Evolutionary conservation across 92 coral and sea anemone species (phyloP).

Genomic region (Actinernus sp.): DNA sequence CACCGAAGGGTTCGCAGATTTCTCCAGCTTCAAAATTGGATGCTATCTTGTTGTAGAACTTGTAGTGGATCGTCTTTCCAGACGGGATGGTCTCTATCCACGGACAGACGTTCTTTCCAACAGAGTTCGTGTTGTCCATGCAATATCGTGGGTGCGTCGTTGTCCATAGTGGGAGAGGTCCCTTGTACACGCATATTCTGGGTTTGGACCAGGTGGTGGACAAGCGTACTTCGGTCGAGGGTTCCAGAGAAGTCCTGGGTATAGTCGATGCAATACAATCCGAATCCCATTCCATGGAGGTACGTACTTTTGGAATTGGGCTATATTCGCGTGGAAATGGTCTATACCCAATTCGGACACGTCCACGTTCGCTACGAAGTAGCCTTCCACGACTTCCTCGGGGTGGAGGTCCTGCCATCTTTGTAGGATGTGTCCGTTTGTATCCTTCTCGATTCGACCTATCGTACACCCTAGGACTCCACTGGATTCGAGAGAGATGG

Average conservation of each 20-base stretch:
- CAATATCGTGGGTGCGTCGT: too few species aligned
- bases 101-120: conserved; percentile 27
- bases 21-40: too few species aligned
- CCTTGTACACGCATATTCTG: neutral
- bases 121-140: conserved; percentile 9
- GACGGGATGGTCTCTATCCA: conserved; percentile 9
- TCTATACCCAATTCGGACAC: conserved; percentile 3
- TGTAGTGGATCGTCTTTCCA: neutral
- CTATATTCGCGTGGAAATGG: conserved; percentile 4
- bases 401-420: conserved; percentile 3
- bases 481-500: neutral
- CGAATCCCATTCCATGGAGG: neutral
- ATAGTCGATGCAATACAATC: too few species aligned
- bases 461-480: conserved; percentile 4
- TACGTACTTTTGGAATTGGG: conserved; percentile 5
- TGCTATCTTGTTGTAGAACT: conserved; percentile 28
- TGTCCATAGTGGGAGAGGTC: neutral
- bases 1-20: conserved; percentile 10
- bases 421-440: neutral
- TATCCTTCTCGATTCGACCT: conserved; percentile 10
- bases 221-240: too few species aligned
- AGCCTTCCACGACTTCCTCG: neutral
- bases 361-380: conserved; percentile 10
- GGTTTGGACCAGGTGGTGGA: neutral
- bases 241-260: conserved; percentile 44